Evolutionary conservation across 2,888 invertebrate species (phyloP), one percentile per base, ranked within the genome.

Genomic region (Nemoura dubitans): DNA sequence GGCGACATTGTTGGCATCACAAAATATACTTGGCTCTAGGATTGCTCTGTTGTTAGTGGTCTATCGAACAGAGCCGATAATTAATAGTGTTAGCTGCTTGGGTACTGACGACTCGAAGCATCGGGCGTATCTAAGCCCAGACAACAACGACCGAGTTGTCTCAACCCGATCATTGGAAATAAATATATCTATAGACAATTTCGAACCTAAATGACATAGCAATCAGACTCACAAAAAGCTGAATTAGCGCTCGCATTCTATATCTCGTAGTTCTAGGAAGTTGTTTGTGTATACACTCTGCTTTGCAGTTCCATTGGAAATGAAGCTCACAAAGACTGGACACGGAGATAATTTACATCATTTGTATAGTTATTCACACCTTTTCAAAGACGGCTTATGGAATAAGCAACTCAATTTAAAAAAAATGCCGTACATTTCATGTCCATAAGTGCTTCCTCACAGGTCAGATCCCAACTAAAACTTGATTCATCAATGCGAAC

Each of bases 91-190:
- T 59, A 21, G 59, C 59, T 59, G 59, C 21, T 14, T 16, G 10
- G 59, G 59, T 21, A 21, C 59, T 59, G 59, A 59, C 59, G 14
- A 21, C 59, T 59, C 59, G 21, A n/a, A n/a, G n/a, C n/a, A n/a
- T 10, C 14, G 59, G 14, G 14, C 59, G 59, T 21, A 59, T 16
- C 59, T 16, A 7, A 1, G 14, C 10, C 36, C 36, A 59, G 59
- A 59, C 59, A 59, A 21, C 59, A 21, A 59, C 6, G 59, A 59
- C 59, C 14, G 59, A 59, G 16, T 59, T 59, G 59, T 59, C 59
- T 59, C 59, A 59, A 59, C 59, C 59, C 59, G 59, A 59, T 59
- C 59, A 59, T 59, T 59, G 59, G 59, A 59, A 59, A 59, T 59
- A 59, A 59, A 59, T 59, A 59, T 59, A 59, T 59, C 59, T 59